These are phyloP conservation scores for Drosophila kikkawai DNA, from an alignment of 1,140 invertebrate species.

Conservation along the genomic window DNA sequence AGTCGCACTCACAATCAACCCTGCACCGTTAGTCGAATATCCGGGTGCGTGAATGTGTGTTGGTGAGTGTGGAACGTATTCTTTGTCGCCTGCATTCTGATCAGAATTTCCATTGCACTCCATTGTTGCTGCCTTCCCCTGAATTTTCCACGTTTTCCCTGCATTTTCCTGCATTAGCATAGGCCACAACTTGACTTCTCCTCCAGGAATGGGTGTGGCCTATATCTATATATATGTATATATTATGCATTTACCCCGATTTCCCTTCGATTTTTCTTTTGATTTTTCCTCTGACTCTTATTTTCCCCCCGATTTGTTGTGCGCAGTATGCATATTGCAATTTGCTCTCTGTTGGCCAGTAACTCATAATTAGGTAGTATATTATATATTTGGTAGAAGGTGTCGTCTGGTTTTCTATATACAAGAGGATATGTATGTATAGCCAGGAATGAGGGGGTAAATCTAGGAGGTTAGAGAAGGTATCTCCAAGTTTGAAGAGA, in stretches of 20 bases:
- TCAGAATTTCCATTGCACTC: conserved; percentile 42
- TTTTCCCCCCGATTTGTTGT: conserved; percentile 9
- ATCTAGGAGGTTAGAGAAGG: neutral
- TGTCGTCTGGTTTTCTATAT: conserved; percentile 17
- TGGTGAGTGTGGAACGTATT: conserved; percentile 53
- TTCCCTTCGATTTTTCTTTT: neutral
- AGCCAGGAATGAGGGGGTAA: neutral
- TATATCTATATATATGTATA: conserved; percentile 43
- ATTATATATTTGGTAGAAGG: conserved; percentile 21
- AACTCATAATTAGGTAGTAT: conserved; percentile 49
- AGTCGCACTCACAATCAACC: conserved; percentile 37
- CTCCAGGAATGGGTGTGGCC: conserved; percentile 56
- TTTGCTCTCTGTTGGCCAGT: conserved; percentile 3
- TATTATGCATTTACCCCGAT: conserved; percentile 39
- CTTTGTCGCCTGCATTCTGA: conserved; percentile 56
- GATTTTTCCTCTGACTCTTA: conserved; percentile 3
- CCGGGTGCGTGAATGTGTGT: conserved; percentile 4
- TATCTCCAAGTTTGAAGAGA: neutral
- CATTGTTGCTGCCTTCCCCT: conserved; percentile 54
- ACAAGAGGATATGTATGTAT: neutral
- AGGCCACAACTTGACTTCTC: conserved; percentile 58
- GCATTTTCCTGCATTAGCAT: conserved; percentile 58
- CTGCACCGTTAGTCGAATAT: conserved; percentile 40
- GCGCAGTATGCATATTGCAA: conserved; percentile 36
- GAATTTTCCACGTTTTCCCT: conserved; percentile 20